Base-by-base conservation (phyloP, 2,797 vertebrate species). In the Sebastes cheni region DNA sequence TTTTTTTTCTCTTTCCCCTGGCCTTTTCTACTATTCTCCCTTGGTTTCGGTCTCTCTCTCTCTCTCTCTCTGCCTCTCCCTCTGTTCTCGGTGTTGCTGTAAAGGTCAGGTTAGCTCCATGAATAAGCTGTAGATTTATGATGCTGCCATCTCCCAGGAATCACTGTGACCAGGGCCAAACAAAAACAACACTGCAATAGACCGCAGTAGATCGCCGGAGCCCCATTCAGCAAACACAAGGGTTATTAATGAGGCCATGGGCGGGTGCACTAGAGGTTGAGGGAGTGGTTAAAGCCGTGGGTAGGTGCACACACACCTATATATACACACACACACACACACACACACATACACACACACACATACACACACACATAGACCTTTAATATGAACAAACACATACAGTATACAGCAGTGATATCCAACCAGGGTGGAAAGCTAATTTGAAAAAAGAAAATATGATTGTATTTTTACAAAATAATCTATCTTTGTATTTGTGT, bases 111-210 rank as follows among this genome's bases (percentile, higher is more conserved):
- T 88, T 86, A 84, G 87, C 91, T 89, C 92, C 89, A 87, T 92
- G 92, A 94, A 94, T 93, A 92, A 93, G 94, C 92, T 88, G 85
- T 86, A 92, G 93, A 95, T 95, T 94, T 92, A 95, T 94, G 92
- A 93, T 89, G 91, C 91, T 93, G 94, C 89, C 93, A 91, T 91
- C 86, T 90, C 86, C 74, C 77, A 88, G 87, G 92, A 93, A 92
- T 93, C 93, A 84, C 88, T 84, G 85, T 89, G 86, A 92, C 90
- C 91, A 87, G 86, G 86, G 88, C 90, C 92, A 91, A 92, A 92
- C 89, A 91, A 92, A 91, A 90, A 93, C 91, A 93, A 88, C 86
- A 82, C 81, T 3, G 80, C 91, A 85, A 90, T 84, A 88, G 87
- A 89, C 71, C 64, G 72, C 87, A 81, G 91, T 90, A 89, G 91